Conservation (phyloP, 2,888 invertebrate species). For the Luperina nickerlii region DNA sequence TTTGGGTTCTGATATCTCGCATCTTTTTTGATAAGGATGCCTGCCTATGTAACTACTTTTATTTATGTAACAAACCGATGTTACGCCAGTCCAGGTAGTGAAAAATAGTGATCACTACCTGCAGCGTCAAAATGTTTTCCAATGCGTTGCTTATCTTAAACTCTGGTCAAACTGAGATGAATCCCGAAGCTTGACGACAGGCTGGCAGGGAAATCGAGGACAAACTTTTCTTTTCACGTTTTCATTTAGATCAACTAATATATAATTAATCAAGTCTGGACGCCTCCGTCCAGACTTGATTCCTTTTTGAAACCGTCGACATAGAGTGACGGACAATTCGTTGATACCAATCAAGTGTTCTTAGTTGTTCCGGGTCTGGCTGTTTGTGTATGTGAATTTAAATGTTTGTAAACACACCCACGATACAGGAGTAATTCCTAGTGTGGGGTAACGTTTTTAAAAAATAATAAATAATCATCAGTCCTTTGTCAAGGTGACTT, state of each 20-base stretch:
- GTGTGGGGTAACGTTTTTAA: too few relatives aligned
- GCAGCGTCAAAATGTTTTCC: neutral
- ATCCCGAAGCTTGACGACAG: neutral
- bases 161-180: neutral
- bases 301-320: constrained; percentile 30
- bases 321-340: neutral
- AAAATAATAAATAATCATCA: too few relatives aligned
- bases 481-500: neutral
- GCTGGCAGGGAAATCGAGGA: too few relatives aligned
- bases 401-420: too few relatives aligned
- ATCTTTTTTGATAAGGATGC: too few relatives aligned
- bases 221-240: neutral
- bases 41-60: too few relatives aligned
- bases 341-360: constrained; percentile 4
- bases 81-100: neutral
- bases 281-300: constrained; percentile 4
- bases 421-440: too few relatives aligned
- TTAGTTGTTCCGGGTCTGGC: too few relatives aligned
- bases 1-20: too few relatives aligned
- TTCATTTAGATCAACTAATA: neutral
- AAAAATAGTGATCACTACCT: neutral
- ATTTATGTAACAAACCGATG: neutral
- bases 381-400: too few relatives aligned
- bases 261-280: too few relatives aligned
- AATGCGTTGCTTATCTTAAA: too few relatives aligned